Conservation (phyloP, 1,140 invertebrate genomes). For the Ceratitis capitata region DNA sequence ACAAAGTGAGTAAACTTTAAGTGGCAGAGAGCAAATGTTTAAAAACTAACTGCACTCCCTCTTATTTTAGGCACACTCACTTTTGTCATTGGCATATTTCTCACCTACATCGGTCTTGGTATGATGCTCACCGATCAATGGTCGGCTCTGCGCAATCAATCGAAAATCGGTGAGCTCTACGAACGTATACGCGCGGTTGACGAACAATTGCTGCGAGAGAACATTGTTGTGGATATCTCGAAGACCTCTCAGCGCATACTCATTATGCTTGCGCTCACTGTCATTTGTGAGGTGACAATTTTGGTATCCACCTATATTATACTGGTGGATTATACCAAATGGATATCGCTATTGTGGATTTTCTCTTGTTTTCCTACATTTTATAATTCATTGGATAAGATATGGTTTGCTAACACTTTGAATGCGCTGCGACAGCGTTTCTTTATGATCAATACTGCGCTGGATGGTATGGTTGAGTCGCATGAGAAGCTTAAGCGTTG, state of each 20-base stretch:
- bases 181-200: constrained; percentile 59
- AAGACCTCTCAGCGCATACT: constrained; percentile 49
- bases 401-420: constrained; percentile 61
- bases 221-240: constrained; percentile 55
- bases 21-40: too few species aligned
- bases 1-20: constrained; percentile 57
- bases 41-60: background rate
- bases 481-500: constrained; percentile 56
- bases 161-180: constrained; percentile 53
- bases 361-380: constrained; percentile 57
- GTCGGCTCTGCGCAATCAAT: constrained; percentile 56
- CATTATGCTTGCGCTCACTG: constrained; percentile 54
- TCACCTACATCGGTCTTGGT: constrained; percentile 61
- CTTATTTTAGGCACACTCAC: constrained; percentile 62
- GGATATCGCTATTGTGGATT: constrained; percentile 55
- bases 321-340: constrained; percentile 55
- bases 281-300: constrained; percentile 58
- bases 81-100: constrained; percentile 62
- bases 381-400: constrained; percentile 61
- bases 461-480: constrained; percentile 53
- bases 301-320: constrained; percentile 52
- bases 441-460: constrained; percentile 54
- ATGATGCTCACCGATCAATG: constrained; percentile 63
- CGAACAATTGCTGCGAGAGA: constrained; percentile 54
- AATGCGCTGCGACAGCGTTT: constrained; percentile 59